phyloP scores from a whole-genome alignment of 2,888 invertebrate species.

The Andrena chrysosceles region DNA sequence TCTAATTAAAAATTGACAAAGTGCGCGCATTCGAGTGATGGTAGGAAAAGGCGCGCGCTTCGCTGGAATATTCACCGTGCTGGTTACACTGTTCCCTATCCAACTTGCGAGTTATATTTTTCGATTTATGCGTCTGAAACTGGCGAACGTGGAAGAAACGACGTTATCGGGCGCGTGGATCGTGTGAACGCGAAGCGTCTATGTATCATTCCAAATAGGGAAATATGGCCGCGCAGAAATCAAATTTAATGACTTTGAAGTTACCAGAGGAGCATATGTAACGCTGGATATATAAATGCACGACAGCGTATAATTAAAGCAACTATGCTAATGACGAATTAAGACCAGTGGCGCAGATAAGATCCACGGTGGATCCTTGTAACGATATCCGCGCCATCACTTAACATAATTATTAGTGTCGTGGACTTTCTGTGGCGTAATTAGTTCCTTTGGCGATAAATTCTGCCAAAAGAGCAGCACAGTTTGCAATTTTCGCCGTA shows the following conservation, averaged over 20 bases:
- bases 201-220: background rate
- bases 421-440: background rate
- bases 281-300: background rate
- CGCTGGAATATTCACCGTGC: background rate
- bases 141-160: conserved; percentile 8
- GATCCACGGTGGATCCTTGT: background rate
- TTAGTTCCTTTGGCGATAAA: background rate
- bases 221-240: background rate
- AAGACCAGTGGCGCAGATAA: background rate
- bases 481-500: background rate
- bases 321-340: conserved; percentile 10
- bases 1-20: conserved; percentile 5
- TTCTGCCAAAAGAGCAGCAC: background rate
- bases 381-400: background rate
- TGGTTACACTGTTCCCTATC: background rate
- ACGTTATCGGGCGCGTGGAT: background rate
- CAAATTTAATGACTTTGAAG: conserved; percentile 3
- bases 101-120: conserved; percentile 27
- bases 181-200: background rate
- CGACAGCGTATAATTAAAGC: background rate
- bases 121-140: conserved; percentile 13
- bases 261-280: background rate
- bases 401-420: conserved; percentile 6
- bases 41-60: background rate
- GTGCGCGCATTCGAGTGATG: background rate